A percentile compares a stretch with the other conserved stretches of the same genome.
Conservation (phyloP, 2,888 invertebrate species). For the Eurytoma adleriae region DNA sequence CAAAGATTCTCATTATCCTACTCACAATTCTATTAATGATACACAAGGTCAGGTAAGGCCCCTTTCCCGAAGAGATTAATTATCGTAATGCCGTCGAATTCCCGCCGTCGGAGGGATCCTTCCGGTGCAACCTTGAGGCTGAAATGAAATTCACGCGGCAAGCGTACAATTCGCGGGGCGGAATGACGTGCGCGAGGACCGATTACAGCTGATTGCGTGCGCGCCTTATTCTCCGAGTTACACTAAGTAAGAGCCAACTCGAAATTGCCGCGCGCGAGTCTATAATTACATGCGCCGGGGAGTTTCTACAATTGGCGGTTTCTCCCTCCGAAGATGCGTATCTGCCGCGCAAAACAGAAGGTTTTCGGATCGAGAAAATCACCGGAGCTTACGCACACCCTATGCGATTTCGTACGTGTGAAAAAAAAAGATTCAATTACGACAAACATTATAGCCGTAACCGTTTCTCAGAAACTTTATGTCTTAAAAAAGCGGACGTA, state of each 20-base stretch:
- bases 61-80: slow-evolving; percentile 15
- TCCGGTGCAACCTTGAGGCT: slow-evolving; percentile 35
- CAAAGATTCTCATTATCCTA: neutral
- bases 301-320: slow-evolving; percentile 45
- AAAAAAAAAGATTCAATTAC: slow-evolving; percentile 35
- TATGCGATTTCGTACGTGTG: neutral
- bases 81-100: slow-evolving; percentile 18
- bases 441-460: neutral
- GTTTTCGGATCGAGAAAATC: slow-evolving; percentile 48
- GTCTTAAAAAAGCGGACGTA: too few relatives aligned
- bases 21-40: slow-evolving; percentile 7
- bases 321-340: neutral
- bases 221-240: neutral
- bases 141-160: slow-evolving; percentile 29
- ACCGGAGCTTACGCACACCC: neutral
- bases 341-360: slow-evolving; percentile 36
- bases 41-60: slow-evolving; percentile 12
- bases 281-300: slow-evolving; percentile 23
- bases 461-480: neutral
- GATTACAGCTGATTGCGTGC: slow-evolving; percentile 39
- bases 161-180: neutral
- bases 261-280: slow-evolving; percentile 17
- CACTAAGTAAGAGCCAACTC: slow-evolving; percentile 45
- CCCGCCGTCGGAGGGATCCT: slow-evolving; percentile 4
- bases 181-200: neutral